Evolutionary conservation across 1,140 invertebrate species (phyloP), one percentile per base, ranked within the genome.

Genomic region (Hirudo medicinalis): DNA sequence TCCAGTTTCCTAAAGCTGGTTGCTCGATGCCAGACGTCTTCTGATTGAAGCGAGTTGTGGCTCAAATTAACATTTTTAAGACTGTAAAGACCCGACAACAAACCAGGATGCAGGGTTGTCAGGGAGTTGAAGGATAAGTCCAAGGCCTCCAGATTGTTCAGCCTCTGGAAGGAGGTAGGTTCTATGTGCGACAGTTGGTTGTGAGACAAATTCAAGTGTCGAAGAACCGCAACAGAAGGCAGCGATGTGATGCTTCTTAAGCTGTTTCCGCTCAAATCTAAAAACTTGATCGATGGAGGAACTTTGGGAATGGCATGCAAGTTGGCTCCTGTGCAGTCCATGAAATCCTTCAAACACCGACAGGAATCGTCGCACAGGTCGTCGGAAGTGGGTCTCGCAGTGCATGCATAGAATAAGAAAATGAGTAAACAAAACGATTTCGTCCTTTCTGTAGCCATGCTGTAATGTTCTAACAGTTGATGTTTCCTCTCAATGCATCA

Each of bases 1-100:
- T 63, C 22, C 29, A 32, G 57, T 63, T 63, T 63, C 29, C 22
- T 32, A 63, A 63, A 63, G 22, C 29, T 63, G 9, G 22, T 32
- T 49, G 43, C 43, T 49, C 13, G 43, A 49, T 49, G 13, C 43
- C 43, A 49, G 13, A 49, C 43, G 11, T 25, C 29, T 13, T 63
- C 57, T 20, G 29, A 32, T 63, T 22, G 22, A 63, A 63, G 22
- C 57, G 3, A 5, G 57, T 63, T 63, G 19, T 63, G 29, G 29
- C 57, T 63, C 57, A 63, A 63, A 32, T 63, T 63, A 63, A 63
- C 22, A 63, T 63, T 25, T 63, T 63, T 63, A 13, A 63, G 57
- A 25, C 29, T 63, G 57, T 22, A 32, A 22, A 63, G 22, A 63
- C 57, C 57, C 57, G 29, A 25, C 19, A 63, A 63, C 57, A 49